These are phyloP conservation scores for Malthinus flaveolus DNA, from an alignment of 2,888 invertebrate species.

Conservation along the genomic window DNA sequence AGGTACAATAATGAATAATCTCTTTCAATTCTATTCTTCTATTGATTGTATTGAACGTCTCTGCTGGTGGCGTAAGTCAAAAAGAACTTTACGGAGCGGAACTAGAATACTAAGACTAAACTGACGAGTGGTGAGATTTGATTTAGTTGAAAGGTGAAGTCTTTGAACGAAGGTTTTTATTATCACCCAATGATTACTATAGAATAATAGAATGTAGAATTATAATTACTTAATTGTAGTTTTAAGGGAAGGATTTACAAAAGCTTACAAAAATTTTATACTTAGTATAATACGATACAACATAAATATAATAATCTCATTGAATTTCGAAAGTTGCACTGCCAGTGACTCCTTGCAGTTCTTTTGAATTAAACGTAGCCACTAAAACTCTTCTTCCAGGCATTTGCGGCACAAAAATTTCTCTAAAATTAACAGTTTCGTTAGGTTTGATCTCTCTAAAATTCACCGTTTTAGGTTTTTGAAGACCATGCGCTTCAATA, in stretches of 20 bases:
- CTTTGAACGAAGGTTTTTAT: no score
- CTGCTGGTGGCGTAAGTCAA: no score
- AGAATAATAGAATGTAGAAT: not conserved
- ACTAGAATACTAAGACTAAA: no score
- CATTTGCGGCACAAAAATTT: slow-evolving; percentile 62
- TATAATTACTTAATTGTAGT: not conserved
- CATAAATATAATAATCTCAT: not conserved
- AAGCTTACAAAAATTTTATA: not conserved
- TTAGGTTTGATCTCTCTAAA: slow-evolving; percentile 67
- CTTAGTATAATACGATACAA: not conserved
- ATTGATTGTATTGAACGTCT: no score
- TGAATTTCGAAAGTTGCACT: slow-evolving; percentile 13
- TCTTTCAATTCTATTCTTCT: no score
- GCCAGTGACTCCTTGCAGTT: slow-evolving; percentile 62
- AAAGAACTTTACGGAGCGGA: no score
- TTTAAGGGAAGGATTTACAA: not conserved
- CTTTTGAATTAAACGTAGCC: slow-evolving; percentile 67
- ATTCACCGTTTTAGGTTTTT: slow-evolving; percentile 62
- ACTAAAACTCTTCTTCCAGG: slow-evolving; percentile 66
- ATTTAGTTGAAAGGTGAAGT: no score
- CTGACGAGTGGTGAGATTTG: no score
- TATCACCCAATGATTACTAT: not conserved
- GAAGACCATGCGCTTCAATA: slow-evolving; percentile 71
- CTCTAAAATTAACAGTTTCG: slow-evolving; percentile 64
- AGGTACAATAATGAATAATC: no score